phyloP scores from a whole-genome alignment of 2,797 vertebrate genomes.

The Sylvia borin region DNA sequence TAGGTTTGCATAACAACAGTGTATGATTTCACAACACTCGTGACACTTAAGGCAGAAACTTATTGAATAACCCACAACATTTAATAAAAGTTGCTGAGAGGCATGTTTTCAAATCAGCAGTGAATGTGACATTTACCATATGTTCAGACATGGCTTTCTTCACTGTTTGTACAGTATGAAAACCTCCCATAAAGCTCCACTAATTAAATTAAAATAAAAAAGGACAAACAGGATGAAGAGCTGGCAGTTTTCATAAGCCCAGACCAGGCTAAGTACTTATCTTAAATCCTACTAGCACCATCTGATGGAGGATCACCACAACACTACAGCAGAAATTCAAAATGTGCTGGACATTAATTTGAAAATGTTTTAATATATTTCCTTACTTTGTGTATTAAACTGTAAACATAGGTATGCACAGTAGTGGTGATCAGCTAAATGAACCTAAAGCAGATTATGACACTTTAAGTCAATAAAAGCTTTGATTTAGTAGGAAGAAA shows the following conservation, averaged over 20 bases:
- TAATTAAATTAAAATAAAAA: conserved; percentile 21
- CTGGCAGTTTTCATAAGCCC: background rate
- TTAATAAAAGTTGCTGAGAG: background rate
- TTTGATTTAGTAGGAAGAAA: background rate
- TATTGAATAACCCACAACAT: background rate
- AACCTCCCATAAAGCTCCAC: background rate
- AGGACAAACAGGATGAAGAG: background rate
- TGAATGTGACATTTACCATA: background rate
- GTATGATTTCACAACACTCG: background rate
- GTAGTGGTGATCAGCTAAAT: background rate
- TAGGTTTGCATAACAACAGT: background rate
- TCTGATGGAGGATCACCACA: conserved; percentile 53
- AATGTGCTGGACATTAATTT: background rate
- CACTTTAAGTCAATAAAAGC: background rate
- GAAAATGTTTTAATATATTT: background rate
- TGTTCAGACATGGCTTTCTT: background rate
- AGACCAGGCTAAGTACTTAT: background rate
- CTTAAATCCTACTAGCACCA: conserved; percentile 57
- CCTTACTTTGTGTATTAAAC: background rate
- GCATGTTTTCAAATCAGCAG: background rate
- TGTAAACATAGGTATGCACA: background rate
- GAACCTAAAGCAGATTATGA: background rate
- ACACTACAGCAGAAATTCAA: background rate
- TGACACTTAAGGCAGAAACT: background rate
- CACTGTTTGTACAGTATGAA: background rate